A percentile compares a stretch with the other conserved stretches of the same genome.
phyloP scores from a whole-genome alignment of 1,140 invertebrate species.

The Temnothorax nylanderi region DNA sequence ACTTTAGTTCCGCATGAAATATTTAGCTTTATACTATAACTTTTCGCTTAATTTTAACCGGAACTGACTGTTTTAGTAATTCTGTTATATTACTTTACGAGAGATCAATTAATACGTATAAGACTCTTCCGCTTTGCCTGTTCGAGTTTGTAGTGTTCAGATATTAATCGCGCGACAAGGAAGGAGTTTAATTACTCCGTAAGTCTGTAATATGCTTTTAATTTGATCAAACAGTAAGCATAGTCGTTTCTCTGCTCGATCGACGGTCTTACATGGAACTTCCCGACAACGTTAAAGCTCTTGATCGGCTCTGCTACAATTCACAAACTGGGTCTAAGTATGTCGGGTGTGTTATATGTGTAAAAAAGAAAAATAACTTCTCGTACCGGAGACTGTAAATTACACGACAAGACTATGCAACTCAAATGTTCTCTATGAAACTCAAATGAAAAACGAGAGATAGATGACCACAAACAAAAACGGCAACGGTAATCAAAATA shows the following conservation, averaged over 20 bases:
- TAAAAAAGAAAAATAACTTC: conserved; percentile 41
- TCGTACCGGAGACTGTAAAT: conserved; percentile 57
- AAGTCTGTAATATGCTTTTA: not conserved
- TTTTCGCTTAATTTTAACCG: not conserved
- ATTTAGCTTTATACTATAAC: not conserved
- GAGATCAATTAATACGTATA: not conserved
- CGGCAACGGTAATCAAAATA: conserved; percentile 53
- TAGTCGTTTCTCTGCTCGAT: conserved; percentile 3
- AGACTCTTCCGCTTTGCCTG: not conserved
- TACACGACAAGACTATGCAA: conserved; percentile 73
- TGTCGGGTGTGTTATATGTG: conserved; percentile 46
- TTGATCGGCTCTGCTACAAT: conserved; percentile 61
- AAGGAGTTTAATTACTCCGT: not conserved
- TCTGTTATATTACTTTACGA: not conserved
- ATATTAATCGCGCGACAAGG: not conserved
- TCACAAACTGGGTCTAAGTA: conserved; percentile 50
- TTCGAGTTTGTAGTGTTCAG: conserved; percentile 6
- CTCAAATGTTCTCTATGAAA: conserved; percentile 68
- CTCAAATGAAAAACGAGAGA: conserved; percentile 45
- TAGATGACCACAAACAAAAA: conserved; percentile 61
- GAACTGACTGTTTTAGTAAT: not conserved
- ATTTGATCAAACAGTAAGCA: conserved; percentile 12
- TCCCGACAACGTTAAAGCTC: conserved; percentile 54
- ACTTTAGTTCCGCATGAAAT: not conserved
- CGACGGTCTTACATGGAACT: not conserved